These are phyloP conservation scores for Riparia riparia DNA, from an alignment of 2,113 vertebrate species.

Conservation along the genomic window DNA sequence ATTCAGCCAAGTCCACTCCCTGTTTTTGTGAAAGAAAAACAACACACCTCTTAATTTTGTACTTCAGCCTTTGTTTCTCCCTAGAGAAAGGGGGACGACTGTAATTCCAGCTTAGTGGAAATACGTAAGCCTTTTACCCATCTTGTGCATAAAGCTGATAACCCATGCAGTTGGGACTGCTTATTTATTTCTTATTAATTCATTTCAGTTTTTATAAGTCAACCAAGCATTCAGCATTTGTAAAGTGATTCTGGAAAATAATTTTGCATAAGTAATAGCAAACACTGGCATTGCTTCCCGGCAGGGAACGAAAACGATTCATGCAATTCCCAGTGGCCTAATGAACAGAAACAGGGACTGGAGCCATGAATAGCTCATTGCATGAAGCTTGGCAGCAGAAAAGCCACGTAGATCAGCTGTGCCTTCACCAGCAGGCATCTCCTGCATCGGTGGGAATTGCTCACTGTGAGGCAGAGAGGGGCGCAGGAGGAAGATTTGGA, in stretches of 20 bases:
- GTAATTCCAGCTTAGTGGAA: slow-evolving; percentile 76
- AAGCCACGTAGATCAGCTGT: slow-evolving; percentile 45
- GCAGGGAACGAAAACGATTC: slow-evolving; percentile 71
- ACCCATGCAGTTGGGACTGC: slow-evolving; percentile 54
- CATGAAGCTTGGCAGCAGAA: slow-evolving; percentile 35
- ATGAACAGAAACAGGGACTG: slow-evolving; percentile 57
- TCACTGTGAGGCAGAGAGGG: neutral
- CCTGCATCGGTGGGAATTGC: slow-evolving; percentile 3
- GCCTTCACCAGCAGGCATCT: slow-evolving; percentile 37
- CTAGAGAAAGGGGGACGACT: slow-evolving; percentile 40
- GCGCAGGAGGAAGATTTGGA: neutral
- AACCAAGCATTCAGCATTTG: slow-evolving; percentile 75
- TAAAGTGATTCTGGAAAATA: slow-evolving; percentile 79
- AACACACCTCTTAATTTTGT: slow-evolving; percentile 67
- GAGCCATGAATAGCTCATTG: slow-evolving; percentile 48
- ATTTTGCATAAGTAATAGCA: slow-evolving; percentile 80
- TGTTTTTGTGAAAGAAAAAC: slow-evolving; percentile 55
- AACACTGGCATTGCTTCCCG: slow-evolving; percentile 74
- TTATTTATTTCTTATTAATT: slow-evolving; percentile 80
- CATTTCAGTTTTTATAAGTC: slow-evolving; percentile 76
- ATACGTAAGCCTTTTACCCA: slow-evolving; percentile 64
- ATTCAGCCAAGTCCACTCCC: neutral
- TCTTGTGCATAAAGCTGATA: slow-evolving; percentile 73
- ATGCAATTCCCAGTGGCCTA: slow-evolving; percentile 67
- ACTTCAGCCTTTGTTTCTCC: slow-evolving; percentile 45